Conservation (phyloP, 2,113 vertebrate genomes). For the Jacana jacana region DNA sequence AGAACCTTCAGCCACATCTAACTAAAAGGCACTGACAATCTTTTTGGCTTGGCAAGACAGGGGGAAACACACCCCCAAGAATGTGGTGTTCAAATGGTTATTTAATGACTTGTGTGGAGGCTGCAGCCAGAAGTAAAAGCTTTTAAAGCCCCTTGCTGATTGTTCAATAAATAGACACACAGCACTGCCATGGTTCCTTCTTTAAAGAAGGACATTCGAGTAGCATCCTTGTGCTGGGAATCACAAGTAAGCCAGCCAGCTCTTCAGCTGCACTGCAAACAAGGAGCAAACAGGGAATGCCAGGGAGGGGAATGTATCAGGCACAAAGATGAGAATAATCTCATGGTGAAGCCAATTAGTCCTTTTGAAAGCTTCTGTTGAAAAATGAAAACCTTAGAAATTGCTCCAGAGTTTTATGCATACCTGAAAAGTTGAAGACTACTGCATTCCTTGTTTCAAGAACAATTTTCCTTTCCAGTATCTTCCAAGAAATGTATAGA, state of each 20-base stretch:
- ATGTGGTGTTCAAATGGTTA: background rate
- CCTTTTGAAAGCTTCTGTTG: background rate
- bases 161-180: slow-evolving; percentile 29
- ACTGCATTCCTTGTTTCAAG: background rate
- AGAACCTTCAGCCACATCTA: background rate
- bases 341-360: background rate
- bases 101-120: background rate
- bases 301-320: background rate
- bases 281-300: background rate
- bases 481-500: background rate
- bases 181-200: background rate
- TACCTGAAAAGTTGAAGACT: background rate
- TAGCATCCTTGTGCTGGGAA: background rate
- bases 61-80: background rate
- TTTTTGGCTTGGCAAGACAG: background rate
- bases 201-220: background rate
- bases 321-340: background rate
- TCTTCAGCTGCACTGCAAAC: background rate
- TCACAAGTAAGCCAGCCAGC: background rate
- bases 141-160: slow-evolving; percentile 30
- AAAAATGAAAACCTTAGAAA: background rate
- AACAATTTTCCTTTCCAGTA: background rate
- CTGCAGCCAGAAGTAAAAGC: slow-evolving; percentile 27
- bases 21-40: background rate
- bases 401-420: background rate